Evolutionary conservation across 2,797 vertebrate genomes (phyloP), one percentile per base, ranked within the genome.

Genomic region (Arnoldichthys spilopterus): DNA sequence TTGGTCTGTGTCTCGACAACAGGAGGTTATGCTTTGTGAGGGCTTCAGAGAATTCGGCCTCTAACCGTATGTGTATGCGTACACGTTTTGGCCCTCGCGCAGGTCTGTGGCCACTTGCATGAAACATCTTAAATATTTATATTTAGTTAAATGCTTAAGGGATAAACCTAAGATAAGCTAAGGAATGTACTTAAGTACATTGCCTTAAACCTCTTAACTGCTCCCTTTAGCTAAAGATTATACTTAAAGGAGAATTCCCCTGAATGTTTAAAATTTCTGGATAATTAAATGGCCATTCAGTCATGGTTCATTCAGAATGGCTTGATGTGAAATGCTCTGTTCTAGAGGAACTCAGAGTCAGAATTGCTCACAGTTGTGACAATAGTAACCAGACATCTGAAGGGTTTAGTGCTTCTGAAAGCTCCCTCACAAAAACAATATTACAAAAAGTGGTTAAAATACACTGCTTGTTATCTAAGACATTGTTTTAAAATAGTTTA

Each of bases 11-110:
- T 72, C 66, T 73, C 58, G 28, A 59, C 69, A 72, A 54, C 69
- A 72, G 74, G 26, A 71, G 64, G 74, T 76, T 75, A 82, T 80
- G 49, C 26, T 72, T 83, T 74, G 40, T 63, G 81, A 72, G 68
- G 77, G 70, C 49, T 68, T 81, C 40, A 56, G 64, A 79, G 68
- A 79, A 82, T 69, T 62, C 49, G 20, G 20, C 69, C 43, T 77
- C 80, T 54, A 69, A 70, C 73, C 73, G 45, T 80, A 72, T 40
- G 51, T 64, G 45, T 32, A n/a, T 30, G 37, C 5, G 16, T 8
- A 24, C 22, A 26, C 13, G 15, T 30, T 37, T 8, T 68, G 22
- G 26, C 43, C 53, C 22, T 61, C 58, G 20, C 37, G 37, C n/a
- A 6, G 64, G 43, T 67, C 22, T 64, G 20, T 26, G 20, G 24